Percentiles rank a stretch among this genome's conserved stretches.
Evolutionary conservation across 2,113 vertebrate species (phyloP).

Genomic region (Syngnathus floridae): DNA sequence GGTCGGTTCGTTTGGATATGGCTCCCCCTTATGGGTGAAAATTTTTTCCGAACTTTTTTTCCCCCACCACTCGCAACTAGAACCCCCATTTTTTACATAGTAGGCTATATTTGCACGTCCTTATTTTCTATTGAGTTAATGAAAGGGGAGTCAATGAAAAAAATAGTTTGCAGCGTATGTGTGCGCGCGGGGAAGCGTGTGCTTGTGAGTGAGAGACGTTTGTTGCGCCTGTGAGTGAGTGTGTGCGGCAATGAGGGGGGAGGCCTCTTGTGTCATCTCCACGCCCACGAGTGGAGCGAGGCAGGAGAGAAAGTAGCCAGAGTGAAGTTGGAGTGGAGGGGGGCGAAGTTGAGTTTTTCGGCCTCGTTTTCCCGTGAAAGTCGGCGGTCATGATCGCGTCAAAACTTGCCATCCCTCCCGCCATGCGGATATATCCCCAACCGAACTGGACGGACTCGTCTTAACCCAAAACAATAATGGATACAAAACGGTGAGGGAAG

Average conservation of each 20-base stretch:
- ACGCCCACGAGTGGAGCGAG: slow-evolving; percentile 62
- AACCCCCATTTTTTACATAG: not conserved
- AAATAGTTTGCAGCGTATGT: slow-evolving; percentile 30
- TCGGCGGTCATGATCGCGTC: slow-evolving; percentile 57
- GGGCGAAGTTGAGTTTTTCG: slow-evolving; percentile 52
- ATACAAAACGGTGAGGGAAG: slow-evolving; percentile 49
- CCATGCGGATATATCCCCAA: slow-evolving; percentile 51
- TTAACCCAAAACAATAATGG: slow-evolving; percentile 49
- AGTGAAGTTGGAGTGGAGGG: slow-evolving; percentile 47
- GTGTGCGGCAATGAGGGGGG: slow-evolving; percentile 48
- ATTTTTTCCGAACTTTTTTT: not conserved
- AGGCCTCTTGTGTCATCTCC: slow-evolving; percentile 38
- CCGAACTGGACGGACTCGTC: slow-evolving; percentile 36
- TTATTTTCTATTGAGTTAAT: slow-evolving; percentile 7
- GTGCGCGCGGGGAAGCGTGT: slow-evolving; percentile 20
- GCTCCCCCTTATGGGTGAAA: not conserved
- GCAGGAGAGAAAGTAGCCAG: slow-evolving; percentile 32
- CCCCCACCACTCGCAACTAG: not conserved
- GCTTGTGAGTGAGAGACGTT: slow-evolving; percentile 9
- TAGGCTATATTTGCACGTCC: too few relatives aligned
- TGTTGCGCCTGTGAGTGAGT: slow-evolving; percentile 11
- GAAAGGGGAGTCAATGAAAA: slow-evolving; percentile 8
- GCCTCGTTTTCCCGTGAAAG: slow-evolving; percentile 37
- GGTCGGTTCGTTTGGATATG: not conserved
- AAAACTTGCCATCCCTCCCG: slow-evolving; percentile 41